Evolutionary conservation across 2,888 invertebrate species (phyloP).

Genomic region (Drosophila diplacantha): DNA sequence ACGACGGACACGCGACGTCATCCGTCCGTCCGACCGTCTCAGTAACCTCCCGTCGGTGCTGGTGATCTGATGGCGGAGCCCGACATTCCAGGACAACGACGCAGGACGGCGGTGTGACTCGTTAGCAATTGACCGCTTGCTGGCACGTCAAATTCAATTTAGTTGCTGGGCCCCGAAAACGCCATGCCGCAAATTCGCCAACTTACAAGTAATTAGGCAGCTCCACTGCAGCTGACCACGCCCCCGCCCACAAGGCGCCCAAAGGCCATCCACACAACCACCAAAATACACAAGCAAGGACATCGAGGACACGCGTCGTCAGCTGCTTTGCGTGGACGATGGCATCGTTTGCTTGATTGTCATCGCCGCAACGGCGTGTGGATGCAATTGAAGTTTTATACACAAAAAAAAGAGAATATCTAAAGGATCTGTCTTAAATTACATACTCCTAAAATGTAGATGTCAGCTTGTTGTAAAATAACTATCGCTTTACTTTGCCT

Average conservation of each 20-base stretch:
- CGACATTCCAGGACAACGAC: constrained; percentile 1
- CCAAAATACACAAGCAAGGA: constrained; percentile 19
- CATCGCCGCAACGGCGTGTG: constrained; percentile 43
- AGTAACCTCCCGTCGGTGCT: constrained; percentile 18
- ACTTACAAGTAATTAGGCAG: constrained; percentile 76
- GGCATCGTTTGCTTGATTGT: constrained; percentile 55
- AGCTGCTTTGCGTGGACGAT: constrained; percentile 49
- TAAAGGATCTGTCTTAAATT: not conserved
- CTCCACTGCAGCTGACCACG: constrained; percentile 45
- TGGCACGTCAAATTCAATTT: constrained; percentile 71
- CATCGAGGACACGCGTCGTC: constrained; percentile 61
- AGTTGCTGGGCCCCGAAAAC: constrained; percentile 51
- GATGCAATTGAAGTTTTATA: constrained; percentile 27
- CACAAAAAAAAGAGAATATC: not conserved
- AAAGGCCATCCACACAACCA: constrained; percentile 10
- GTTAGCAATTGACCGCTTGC: constrained; percentile 44
- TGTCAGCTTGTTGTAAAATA: not conserved
- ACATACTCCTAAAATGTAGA: not conserved
- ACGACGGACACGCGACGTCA: constrained; percentile 66
- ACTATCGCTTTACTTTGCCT: not conserved
- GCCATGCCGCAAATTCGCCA: constrained; percentile 72
- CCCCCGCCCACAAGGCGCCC: constrained; percentile 21
- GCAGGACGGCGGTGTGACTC: constrained; percentile 25
- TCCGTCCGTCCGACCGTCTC: constrained; percentile 45
- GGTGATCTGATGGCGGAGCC: constrained; percentile 4